These are phyloP conservation scores for Spondyliosoma cantharus DNA, from an alignment of 2,797 vertebrate genomes.

Conservation along the genomic window DNA sequence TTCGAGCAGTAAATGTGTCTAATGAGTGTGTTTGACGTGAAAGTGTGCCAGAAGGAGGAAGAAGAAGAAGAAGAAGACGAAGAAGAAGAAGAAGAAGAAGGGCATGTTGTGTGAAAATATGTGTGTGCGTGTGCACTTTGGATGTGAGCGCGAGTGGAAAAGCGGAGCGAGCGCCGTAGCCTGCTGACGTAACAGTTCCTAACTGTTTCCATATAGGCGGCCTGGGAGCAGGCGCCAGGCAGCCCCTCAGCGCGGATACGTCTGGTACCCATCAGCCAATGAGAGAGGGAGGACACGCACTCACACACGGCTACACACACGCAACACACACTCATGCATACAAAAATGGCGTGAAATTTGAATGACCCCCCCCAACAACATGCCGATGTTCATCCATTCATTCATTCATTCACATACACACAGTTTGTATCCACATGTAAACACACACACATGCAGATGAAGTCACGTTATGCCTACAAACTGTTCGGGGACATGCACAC, in stretches of 20 bases:
- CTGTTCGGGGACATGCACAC: no score
- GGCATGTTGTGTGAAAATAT: constrained; percentile 56
- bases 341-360: background rate
- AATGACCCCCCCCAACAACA: background rate
- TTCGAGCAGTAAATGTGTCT: constrained; percentile 57
- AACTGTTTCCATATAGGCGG: constrained; percentile 85
- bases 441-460: background rate
- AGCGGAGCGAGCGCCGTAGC: constrained; percentile 39
- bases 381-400: background rate
- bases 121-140: constrained; percentile 25
- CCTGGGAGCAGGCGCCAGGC: constrained; percentile 77
- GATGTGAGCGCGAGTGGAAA: constrained; percentile 64
- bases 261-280: constrained; percentile 82
- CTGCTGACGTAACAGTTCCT: constrained; percentile 79
- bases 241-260: constrained; percentile 68
- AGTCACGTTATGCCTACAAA: background rate
- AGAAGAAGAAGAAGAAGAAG: constrained; percentile 24
- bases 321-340: constrained; percentile 15
- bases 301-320: constrained; percentile 34
- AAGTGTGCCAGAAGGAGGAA: constrained; percentile 26
- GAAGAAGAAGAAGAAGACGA: background rate
- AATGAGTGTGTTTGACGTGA: constrained; percentile 53
- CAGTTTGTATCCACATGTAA: background rate
- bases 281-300: constrained; percentile 52
- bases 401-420: background rate